phyloP scores from a whole-genome alignment of 2,113 vertebrate genomes.

The Lepus americanus region DNA sequence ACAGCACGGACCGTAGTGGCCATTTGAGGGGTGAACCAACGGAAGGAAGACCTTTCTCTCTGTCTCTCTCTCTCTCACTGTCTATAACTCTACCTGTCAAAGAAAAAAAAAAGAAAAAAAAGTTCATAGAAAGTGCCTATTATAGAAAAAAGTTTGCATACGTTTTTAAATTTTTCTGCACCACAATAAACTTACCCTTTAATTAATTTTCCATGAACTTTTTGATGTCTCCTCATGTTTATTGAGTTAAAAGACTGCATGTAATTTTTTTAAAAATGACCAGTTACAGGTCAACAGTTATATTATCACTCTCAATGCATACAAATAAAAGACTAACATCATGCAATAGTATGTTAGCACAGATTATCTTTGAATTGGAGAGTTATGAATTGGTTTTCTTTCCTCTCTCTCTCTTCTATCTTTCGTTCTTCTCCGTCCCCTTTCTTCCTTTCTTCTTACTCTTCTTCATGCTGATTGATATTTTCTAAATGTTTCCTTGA shows the following conservation, averaged over 20 bases:
- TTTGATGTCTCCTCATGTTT: not conserved
- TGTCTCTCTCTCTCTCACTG: too few species aligned
- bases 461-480: not conserved
- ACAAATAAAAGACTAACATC: not conserved
- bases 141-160: too few species aligned
- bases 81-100: too few species aligned
- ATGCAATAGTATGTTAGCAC: not conserved
- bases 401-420: not conserved
- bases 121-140: too few species aligned
- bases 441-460: not conserved
- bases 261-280: not conserved
- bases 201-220: too few species aligned
- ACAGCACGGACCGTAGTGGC: too few species aligned
- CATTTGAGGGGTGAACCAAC: too few species aligned
- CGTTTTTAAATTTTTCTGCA: too few species aligned
- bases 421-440: not conserved
- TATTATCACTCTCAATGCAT: not conserved
- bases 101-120: too few species aligned
- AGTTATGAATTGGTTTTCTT: not conserved
- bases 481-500: constrained; percentile 25
- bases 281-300: not conserved
- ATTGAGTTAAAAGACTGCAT: not conserved
- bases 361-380: not conserved
- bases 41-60: too few species aligned
- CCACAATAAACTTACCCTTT: too few species aligned